Percentiles rank a stretch among this genome's conserved stretches.
phyloP scores from a whole-genome alignment of 2,797 vertebrate genomes.

The Novumbra hubbsi region DNA sequence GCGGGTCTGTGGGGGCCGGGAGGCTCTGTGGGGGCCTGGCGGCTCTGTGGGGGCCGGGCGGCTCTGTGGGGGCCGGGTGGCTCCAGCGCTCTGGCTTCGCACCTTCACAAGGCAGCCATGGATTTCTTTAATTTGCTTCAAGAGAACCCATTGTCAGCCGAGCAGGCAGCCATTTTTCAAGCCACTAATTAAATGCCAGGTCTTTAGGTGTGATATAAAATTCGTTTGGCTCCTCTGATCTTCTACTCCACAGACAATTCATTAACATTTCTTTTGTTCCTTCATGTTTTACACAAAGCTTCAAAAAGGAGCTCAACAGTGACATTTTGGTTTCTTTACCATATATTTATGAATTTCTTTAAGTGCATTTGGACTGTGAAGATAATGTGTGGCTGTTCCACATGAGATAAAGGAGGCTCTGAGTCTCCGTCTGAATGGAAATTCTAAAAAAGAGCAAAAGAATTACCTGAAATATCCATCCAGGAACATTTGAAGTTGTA shows the following conservation, averaged over 20 bases:
- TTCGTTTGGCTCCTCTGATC: constrained; percentile 73
- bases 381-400: constrained; percentile 66
- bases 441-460: constrained; percentile 44
- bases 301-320: constrained; percentile 63
- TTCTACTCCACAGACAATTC: constrained; percentile 68
- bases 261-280: constrained; percentile 64
- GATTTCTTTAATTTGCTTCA: constrained; percentile 76
- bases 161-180: constrained; percentile 69
- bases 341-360: constrained; percentile 63
- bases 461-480: constrained; percentile 21
- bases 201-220: constrained; percentile 77
- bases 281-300: constrained; percentile 66
- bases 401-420: constrained; percentile 54
- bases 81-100: constrained; percentile 54
- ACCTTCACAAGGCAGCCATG: constrained; percentile 67
- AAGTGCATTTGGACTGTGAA: constrained; percentile 60
- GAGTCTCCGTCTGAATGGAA: constrained; percentile 39
- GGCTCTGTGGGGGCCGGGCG: constrained; percentile 53
- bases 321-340: constrained; percentile 57
- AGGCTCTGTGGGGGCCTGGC: constrained; percentile 56
- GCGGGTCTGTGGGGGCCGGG: constrained; percentile 52
- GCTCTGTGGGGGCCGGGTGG: constrained; percentile 54
- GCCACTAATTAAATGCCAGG: constrained; percentile 75
- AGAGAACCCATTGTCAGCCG: constrained; percentile 71
- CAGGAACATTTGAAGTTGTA: constrained; percentile 7